These are phyloP conservation scores for Eilema griseolum DNA, from an alignment of 2,888 invertebrate genomes.

Conservation along the genomic window DNA sequence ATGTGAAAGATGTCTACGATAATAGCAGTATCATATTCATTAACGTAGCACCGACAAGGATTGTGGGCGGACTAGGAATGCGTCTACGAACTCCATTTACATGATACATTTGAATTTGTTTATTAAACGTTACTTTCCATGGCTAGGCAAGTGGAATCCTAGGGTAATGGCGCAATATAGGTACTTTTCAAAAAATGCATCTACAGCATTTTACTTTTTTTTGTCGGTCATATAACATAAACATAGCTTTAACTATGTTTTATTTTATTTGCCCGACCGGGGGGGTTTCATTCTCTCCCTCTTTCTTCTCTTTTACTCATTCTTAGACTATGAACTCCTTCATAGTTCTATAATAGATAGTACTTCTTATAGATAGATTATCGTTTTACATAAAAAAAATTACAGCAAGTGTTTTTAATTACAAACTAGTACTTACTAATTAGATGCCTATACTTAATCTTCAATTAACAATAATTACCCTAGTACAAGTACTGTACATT, in stretches of 20 bases:
- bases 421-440: background rate
- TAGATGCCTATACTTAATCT: background rate
- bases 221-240: too few species aligned
- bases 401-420: background rate
- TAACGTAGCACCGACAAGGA: slow-evolving; percentile 20
- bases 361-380: too few species aligned
- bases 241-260: too few species aligned
- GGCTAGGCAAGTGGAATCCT: background rate
- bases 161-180: background rate
- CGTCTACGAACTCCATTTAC: background rate
- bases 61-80: slow-evolving; percentile 4
- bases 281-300: too few species aligned
- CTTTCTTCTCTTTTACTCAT: too few species aligned
- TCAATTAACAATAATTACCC: background rate
- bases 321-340: too few species aligned
- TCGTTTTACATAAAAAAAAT: too few species aligned
- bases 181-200: background rate
- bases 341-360: too few species aligned
- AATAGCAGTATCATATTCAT: slow-evolving; percentile 29
- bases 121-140: background rate
- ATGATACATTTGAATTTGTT: background rate
- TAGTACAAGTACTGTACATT: slow-evolving; percentile 16
- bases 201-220: too few species aligned
- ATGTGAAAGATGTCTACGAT: slow-evolving; percentile 25
- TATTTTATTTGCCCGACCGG: too few species aligned